Evolutionary conservation across 2,113 vertebrate genomes (phyloP).

Genomic region (Colistium nudipinnis): DNA sequence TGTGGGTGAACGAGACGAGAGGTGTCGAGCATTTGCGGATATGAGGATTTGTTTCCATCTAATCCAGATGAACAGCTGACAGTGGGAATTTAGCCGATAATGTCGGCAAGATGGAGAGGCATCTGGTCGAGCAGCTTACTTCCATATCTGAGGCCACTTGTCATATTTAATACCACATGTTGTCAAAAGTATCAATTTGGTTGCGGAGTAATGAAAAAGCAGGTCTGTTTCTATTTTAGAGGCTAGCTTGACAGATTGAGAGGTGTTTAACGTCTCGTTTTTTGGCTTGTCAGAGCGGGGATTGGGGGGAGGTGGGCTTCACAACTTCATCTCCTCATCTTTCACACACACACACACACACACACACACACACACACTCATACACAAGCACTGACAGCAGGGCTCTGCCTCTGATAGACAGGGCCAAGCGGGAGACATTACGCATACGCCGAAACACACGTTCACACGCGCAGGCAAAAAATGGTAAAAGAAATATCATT

Average conservation of each 20-base stretch:
- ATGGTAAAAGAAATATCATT: constrained; percentile 71
- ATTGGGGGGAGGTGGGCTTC: constrained; percentile 17
- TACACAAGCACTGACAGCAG: constrained; percentile 64
- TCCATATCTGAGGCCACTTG: constrained; percentile 76
- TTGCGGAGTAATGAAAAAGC: constrained; percentile 68
- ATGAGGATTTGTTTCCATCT: constrained; percentile 63
- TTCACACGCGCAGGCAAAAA: constrained; percentile 55
- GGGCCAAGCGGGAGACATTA: constrained; percentile 70
- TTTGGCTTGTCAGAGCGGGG: constrained; percentile 67
- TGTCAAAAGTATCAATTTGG: constrained; percentile 80
- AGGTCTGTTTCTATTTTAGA: constrained; percentile 78
- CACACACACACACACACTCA: constrained; percentile 36
- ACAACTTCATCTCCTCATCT: constrained; percentile 51
- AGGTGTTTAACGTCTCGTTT: constrained; percentile 81
- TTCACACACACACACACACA: constrained; percentile 16
- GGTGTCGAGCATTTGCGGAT: constrained; percentile 37
- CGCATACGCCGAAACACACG: constrained; percentile 60
- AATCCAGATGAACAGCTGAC: constrained; percentile 78
- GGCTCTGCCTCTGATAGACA: constrained; percentile 73
- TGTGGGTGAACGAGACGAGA: constrained; percentile 47
- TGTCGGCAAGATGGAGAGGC: constrained; percentile 68
- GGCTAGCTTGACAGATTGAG: constrained; percentile 76
- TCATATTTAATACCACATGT: constrained; percentile 75
- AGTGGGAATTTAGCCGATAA: constrained; percentile 69
- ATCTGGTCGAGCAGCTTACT: constrained; percentile 71